Percentiles rank a stretch among this genome's conserved stretches.
These are phyloP conservation scores for Polypterus senegalus DNA, from an alignment of 2,113 vertebrate genomes.

Conservation along the genomic window DNA sequence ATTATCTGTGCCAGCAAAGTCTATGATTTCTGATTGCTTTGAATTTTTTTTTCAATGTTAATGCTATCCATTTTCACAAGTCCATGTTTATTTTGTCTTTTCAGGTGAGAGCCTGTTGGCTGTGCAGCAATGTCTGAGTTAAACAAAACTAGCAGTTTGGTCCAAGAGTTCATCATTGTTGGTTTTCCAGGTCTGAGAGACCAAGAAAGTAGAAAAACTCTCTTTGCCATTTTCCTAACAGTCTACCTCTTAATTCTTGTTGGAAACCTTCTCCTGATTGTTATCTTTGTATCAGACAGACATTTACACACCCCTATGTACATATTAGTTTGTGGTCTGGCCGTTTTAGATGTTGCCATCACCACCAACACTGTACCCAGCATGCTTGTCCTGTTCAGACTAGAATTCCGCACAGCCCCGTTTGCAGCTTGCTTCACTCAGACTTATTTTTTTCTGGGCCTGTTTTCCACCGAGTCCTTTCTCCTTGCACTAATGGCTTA, in stretches of 20 bases:
- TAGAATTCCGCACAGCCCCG: slow-evolving; percentile 21
- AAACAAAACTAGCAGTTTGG: neutral
- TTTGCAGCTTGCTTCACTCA: slow-evolving; percentile 27
- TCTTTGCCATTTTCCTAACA: neutral
- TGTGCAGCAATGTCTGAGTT: neutral
- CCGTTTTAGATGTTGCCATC: neutral
- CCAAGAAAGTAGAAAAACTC: neutral
- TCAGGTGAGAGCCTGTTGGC: no score
- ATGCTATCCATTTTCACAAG: no score
- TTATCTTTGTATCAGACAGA: neutral
- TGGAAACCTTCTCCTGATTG: neutral
- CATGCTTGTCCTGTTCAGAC: slow-evolving; percentile 26
- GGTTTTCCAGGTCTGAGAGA: neutral
- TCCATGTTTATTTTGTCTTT: no score
- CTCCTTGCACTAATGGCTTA: slow-evolving; percentile 34
- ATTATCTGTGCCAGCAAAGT: no score
- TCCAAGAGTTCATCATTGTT: neutral
- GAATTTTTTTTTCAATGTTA: no score
- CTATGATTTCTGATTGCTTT: no score
- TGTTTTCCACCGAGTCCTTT: slow-evolving; percentile 27
- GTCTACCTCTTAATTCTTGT: neutral
- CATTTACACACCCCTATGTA: neutral
- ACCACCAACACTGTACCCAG: slow-evolving; percentile 25
- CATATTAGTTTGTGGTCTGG: neutral
- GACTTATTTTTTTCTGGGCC: slow-evolving; percentile 35